Evolutionary conservation across 2,888 invertebrate genomes (phyloP).

Genomic region (Cephus rjabovi): DNA sequence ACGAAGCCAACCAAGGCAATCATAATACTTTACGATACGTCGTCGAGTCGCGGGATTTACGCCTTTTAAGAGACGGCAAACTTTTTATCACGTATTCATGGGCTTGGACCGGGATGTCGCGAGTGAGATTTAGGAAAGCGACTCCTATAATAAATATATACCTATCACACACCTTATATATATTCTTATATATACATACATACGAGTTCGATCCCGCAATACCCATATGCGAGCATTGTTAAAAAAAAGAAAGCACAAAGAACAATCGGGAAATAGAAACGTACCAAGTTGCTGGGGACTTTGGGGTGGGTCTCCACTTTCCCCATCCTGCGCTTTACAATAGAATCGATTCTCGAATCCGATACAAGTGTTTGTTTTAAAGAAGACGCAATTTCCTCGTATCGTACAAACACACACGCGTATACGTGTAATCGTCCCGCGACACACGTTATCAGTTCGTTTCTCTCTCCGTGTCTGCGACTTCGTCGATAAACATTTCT

Average conservation of each 20-base stretch:
- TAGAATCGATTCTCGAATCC: neutral
- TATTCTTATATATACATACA: too few species aligned
- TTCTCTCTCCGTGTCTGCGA: neutral
- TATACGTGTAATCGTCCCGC: neutral
- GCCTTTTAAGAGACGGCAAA: neutral
- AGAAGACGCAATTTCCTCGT: neutral
- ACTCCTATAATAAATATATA: neutral
- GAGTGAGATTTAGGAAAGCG: neutral
- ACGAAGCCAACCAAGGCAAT: constrained; percentile 26
- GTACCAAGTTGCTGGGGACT: neutral
- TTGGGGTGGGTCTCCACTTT: neutral
- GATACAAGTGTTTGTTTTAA: neutral
- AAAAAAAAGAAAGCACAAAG: neutral
- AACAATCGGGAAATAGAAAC: neutral
- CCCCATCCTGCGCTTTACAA: neutral
- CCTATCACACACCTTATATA: neutral
- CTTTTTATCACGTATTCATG: neutral
- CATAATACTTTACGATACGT: constrained; percentile 38
- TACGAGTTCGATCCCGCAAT: neutral
- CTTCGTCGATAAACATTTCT: neutral
- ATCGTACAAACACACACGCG: neutral
- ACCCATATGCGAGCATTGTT: neutral
- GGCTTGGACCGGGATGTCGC: neutral
- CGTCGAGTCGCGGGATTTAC: neutral
- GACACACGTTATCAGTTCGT: neutral